Conservation (phyloP, 2,888 invertebrate species). For the Pterobdella sp. region DNA sequence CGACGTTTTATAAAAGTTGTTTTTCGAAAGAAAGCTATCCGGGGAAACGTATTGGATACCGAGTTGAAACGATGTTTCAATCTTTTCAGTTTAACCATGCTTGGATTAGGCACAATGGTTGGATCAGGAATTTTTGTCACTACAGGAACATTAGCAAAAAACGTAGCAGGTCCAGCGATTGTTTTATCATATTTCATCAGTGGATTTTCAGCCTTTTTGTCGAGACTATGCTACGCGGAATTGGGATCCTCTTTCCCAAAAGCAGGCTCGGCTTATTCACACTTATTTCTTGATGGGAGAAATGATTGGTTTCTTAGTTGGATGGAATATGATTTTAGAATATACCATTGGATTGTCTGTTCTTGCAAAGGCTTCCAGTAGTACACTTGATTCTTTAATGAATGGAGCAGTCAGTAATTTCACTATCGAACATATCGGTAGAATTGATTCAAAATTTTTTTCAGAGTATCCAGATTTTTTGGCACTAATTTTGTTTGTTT, state of each 20-base stretch:
- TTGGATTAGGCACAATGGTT: constrained; percentile 85
- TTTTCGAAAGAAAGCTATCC: constrained; percentile 36
- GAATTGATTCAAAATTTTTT: constrained; percentile 37
- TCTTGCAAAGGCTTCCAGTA: constrained; percentile 52
- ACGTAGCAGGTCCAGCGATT: constrained; percentile 82
- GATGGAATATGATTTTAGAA: constrained; percentile 43
- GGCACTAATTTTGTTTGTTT: constrained; percentile 46
- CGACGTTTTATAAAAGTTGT: too few relatives aligned
- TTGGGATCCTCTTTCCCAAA: constrained; percentile 61
- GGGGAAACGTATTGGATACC: constrained; percentile 40
- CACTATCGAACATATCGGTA: constrained; percentile 37
- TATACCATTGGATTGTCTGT: constrained; percentile 42
- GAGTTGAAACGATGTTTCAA: constrained; percentile 62
- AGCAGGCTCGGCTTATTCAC: constrained; percentile 50
- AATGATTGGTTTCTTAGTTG: constrained; percentile 46
- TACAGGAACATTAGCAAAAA: constrained; percentile 82
- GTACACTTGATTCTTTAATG: constrained; percentile 44
- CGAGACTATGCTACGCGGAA: constrained; percentile 70
- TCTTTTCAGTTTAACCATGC: constrained; percentile 74
- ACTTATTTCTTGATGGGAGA: constrained; percentile 48
- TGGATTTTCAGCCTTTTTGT: constrained; percentile 73
- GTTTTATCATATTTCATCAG: constrained; percentile 70
- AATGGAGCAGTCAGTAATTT: constrained; percentile 42
- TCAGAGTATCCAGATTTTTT: constrained; percentile 49
- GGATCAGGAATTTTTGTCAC: constrained; percentile 95